Evolutionary conservation across 2,888 invertebrate species (phyloP), one percentile per base, ranked within the genome.

Genomic region (Poecilus cupreus): DNA sequence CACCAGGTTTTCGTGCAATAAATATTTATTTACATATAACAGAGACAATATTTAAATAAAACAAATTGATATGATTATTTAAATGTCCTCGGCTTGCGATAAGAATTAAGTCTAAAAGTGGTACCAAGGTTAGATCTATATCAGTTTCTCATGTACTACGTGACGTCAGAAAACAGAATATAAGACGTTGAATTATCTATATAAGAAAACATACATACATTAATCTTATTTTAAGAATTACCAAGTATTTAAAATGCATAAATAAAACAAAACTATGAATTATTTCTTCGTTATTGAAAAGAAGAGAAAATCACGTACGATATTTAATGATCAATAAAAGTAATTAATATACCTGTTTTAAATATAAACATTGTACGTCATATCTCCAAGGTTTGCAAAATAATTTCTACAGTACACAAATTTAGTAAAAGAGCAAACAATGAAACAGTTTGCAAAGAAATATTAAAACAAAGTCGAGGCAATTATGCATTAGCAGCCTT

Each of bases 41-140:
- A 32, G 8, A 32, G 32, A 8, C 4, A 32, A 32, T 32, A 32
- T 32, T 32, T 32, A 32, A 32, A 32, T 8, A 32, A 32, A 32
- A 32, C 5, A 8, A 32, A 3, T 32, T 32, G 32, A 32, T 32
- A 32, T 32, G 32, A 32, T 32, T 32, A 32, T 32, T 32, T 32
- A 1, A 32, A 32, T 32, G 32, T 32, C 8, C 8, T 6, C 32
- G 0, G 0, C 5, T 22, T 13, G n/a, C 4, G 60, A 26, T 60
- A 26, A 60, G 24, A 60, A 26, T 13, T 32, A n/a, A 32, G 13
- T n/a, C 24, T 60, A 60, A 32, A 60, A 60, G 26, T 60, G 26
- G 22, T 60, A 13, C 60, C 60, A 60, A 60, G 60, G 60, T 26
- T 24, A 60, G 60, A 60, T 60, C n/a, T 26, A 26, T 60, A 60